A percentile compares a stretch with the other conserved stretches of the same genome.
Conservation (phyloP, 2,797 vertebrate species). For the Phalloptychus januarius region DNA sequence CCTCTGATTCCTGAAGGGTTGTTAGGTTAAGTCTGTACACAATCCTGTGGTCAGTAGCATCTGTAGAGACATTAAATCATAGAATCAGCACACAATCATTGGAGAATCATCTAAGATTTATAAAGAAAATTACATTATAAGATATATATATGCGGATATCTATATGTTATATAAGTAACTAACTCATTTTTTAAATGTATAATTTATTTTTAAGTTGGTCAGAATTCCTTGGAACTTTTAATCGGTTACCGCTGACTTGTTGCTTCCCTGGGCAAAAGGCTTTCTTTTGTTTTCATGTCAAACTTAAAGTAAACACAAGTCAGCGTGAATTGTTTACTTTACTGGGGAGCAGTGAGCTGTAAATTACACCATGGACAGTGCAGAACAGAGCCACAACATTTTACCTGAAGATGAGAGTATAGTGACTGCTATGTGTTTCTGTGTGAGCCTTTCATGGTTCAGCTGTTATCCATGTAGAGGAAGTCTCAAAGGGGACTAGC, state of each 20-base stretch:
- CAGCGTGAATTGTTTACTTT: not conserved
- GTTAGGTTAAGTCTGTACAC: slow-evolving; percentile 88
- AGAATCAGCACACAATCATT: slow-evolving; percentile 35
- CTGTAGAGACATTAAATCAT: slow-evolving; percentile 72
- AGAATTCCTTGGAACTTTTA: not conserved
- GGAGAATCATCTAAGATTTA: slow-evolving; percentile 9
- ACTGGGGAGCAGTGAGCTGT: not conserved
- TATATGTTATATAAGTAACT: not conserved
- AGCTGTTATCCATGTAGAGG: not conserved
- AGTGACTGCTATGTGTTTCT: not conserved
- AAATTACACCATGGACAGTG: not conserved
- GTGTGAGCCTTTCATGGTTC: not conserved
- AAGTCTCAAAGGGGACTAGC: not conserved
- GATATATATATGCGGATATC: not conserved
- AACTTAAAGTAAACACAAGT: not conserved
- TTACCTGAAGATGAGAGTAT: not conserved
- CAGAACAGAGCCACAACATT: not conserved
- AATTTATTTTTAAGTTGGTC: not conserved
- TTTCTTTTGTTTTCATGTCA: not conserved
- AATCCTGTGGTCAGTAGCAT: slow-evolving; percentile 47
- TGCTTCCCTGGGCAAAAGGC: not conserved
- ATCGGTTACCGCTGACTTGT: not conserved
- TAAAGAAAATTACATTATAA: not conserved
- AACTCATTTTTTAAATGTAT: not conserved
- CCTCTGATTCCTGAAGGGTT: slow-evolving; percentile 90